Conservation (phyloP, 2,888 invertebrate genomes). For the Calliopum simillimum region DNA sequence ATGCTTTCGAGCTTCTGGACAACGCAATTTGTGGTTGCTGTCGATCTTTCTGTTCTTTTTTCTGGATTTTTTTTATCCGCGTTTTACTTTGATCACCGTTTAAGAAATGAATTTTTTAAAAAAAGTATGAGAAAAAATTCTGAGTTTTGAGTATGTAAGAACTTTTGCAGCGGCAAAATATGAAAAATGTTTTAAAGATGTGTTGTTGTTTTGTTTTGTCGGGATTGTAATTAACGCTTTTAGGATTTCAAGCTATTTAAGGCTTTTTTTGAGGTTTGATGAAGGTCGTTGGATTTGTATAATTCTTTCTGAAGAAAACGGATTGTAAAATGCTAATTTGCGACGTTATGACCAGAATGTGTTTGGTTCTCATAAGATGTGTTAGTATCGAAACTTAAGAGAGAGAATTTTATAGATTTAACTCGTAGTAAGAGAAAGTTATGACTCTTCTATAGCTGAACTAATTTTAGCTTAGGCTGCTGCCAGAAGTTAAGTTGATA, state of each 20-base stretch:
- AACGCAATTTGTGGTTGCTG: constrained; percentile 63
- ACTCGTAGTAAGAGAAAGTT: too few relatives aligned
- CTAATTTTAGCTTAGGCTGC: too few relatives aligned
- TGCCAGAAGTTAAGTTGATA: too few relatives aligned
- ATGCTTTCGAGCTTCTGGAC: constrained; percentile 68
- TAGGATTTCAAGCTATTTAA: constrained; percentile 42
- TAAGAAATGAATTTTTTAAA: constrained; percentile 1
- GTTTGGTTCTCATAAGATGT: too few relatives aligned
- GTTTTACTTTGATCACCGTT: constrained; percentile 25
- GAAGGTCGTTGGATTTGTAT: constrained; percentile 58
- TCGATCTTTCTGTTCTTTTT: neutral
- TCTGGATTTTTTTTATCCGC: neutral
- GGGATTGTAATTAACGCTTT: constrained; percentile 64
- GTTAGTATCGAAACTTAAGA: too few relatives aligned
- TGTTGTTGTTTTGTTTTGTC: neutral
- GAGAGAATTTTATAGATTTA: too few relatives aligned
- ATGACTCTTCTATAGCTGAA: too few relatives aligned
- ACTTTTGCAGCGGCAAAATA: constrained; percentile 8
- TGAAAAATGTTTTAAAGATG: constrained; percentile 2
- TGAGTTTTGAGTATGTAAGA: neutral
- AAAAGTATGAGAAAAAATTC: neutral
- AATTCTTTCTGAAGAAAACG: too few relatives aligned
- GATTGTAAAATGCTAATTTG: too few relatives aligned
- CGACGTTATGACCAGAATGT: too few relatives aligned
- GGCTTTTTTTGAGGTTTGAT: constrained; percentile 38